Conservation (phyloP, 2,113 vertebrate species). For the Cyanoderma ruficeps region DNA sequence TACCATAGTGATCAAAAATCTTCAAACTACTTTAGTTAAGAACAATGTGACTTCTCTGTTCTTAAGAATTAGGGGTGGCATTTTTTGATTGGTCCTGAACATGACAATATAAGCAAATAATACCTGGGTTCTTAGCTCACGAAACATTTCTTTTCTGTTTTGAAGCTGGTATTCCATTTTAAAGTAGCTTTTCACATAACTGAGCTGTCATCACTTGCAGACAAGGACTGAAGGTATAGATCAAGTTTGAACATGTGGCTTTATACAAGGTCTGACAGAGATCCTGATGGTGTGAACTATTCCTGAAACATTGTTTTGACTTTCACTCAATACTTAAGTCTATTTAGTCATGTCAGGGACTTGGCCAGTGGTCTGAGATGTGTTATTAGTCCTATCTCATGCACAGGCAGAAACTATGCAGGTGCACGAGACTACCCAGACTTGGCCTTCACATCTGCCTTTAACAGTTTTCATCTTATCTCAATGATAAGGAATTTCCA, state of each 20-base stretch:
- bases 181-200: slow-evolving; percentile 13
- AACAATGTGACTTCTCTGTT: not conserved
- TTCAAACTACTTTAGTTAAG: not conserved
- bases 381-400: not conserved
- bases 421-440: not conserved
- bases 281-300: not conserved
- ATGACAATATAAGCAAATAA: not conserved
- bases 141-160: not conserved
- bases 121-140: not conserved
- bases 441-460: slow-evolving; percentile 20
- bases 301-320: slow-evolving; percentile 12
- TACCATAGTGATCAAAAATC: not conserved
- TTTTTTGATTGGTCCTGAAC: not conserved
- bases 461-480: slow-evolving; percentile 38
- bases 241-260: slow-evolving; percentile 3
- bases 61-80: not conserved
- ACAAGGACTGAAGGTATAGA: not conserved
- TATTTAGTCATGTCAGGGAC: not conserved
- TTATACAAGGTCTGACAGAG: not conserved
- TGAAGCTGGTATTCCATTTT: not conserved
- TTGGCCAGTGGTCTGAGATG: not conserved
- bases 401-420: not conserved
- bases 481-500: not conserved
- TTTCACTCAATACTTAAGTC: not conserved
- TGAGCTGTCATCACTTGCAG: slow-evolving; percentile 10